Evolutionary conservation across 2,113 vertebrate species (phyloP).

Genomic region (Bettongia penicillata): DNA sequence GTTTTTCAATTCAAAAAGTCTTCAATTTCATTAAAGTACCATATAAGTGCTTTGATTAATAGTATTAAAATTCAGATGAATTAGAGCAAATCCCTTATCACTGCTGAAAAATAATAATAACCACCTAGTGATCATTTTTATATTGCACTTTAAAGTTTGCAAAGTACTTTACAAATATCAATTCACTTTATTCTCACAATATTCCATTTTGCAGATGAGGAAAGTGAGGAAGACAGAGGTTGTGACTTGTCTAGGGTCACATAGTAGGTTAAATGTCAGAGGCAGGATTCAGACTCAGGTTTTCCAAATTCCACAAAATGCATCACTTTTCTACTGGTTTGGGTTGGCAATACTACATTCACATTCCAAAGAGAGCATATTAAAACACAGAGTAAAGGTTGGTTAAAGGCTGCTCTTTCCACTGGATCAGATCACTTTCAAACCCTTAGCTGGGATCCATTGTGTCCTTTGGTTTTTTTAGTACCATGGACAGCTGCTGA

Average conservation of each 20-base stretch:
- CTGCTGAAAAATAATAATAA: not conserved
- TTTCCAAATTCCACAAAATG: not conserved
- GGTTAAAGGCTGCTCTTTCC: not conserved
- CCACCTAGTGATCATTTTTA: not conserved
- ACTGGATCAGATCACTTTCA: not conserved
- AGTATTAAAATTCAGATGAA: not conserved
- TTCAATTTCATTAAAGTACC: too few species aligned
- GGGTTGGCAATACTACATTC: not conserved
- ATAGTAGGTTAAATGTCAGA: not conserved
- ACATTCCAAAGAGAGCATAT: not conserved
- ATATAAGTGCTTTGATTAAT: not conserved
- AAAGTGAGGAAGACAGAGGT: not conserved
- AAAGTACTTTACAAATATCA: not conserved
- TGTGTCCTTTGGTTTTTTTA: not conserved
- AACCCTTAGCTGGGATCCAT: not conserved
- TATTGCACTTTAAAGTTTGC: not conserved
- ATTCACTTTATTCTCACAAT: not conserved
- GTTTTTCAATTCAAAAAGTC: too few species aligned
- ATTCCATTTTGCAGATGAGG: not conserved
- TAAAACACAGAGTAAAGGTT: not conserved
- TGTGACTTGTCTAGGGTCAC: not conserved
- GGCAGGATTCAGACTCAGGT: not conserved
- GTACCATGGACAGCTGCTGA: not conserved
- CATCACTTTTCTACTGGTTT: not conserved
- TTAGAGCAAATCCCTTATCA: not conserved